Base-by-base conservation (phyloP, 2,888 invertebrate species). In the Nomada fucata region DNA sequence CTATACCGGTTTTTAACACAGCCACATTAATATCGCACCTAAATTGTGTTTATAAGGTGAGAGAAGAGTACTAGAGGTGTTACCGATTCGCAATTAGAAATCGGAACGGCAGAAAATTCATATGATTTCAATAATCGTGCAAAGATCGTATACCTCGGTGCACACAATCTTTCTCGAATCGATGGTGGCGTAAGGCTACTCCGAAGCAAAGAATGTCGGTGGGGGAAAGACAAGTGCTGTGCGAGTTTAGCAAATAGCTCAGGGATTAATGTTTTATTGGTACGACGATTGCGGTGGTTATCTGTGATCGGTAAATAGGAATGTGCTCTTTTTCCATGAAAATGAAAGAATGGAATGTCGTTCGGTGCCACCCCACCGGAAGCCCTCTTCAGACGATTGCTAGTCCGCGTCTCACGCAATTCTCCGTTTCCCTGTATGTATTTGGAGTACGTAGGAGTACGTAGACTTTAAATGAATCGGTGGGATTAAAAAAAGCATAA, bases 201-300 rank as follows among this genome's bases (percentile, higher is more conserved):
- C 26, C 26, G 61, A 70, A 44, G 74, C 63, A 68, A 68, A 65
- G 53, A 59, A 55, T 67, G 65, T 61, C 60, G 59, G 67, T 11
- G 57, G 57, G 69, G 50, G 70, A 42, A 71, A 67, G 74, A 68
- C 55, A 72, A 68, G 68, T 77, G 65, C 53, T 68, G 57, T 23
- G 63, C 68, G 78, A 79, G 84, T 90, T 90, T 91, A 90, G 89
- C 89, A 85, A 90, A 91, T 88, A 87, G 50, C 83, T 76, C 82
- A 84, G 83, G 90, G 90, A 91, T 91, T 91, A 91, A 80, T 87
- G 83, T 82, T 89, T 90, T 91, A 89, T 91, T 89, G 88, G 85
- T 81, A 81, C 86, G 87, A 86, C 85, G 90, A 91, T 89, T 90
- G 88, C 88, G 74, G 60, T 70, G 69, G 76, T 85, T 88, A 90